phyloP scores from a whole-genome alignment of 1,140 invertebrate species.

The Trachymyrmex septentrionalis region DNA sequence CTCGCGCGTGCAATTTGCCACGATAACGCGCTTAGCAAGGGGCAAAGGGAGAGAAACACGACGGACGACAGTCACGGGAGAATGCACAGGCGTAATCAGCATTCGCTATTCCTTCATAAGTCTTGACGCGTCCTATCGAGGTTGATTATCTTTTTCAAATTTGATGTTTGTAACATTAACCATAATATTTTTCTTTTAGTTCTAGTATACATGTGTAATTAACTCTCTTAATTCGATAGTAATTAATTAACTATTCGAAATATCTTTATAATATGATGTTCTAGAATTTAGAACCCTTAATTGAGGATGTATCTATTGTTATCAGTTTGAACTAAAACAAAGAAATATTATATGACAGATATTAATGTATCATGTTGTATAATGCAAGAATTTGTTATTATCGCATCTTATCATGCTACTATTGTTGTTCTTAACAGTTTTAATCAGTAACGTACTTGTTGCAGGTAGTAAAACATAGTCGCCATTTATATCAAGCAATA shows the following conservation, averaged over 20 bases:
- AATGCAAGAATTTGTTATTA: neutral
- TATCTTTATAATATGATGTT: neutral
- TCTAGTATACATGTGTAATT: neutral
- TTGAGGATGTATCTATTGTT: neutral
- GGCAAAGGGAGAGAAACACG: neutral
- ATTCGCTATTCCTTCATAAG: neutral
- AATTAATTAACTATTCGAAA: neutral
- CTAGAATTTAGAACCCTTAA: neutral
- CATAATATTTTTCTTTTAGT: neutral
- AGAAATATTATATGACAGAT: neutral
- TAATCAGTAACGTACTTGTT: conserved; percentile 7
- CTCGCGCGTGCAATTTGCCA: conserved; percentile 78
- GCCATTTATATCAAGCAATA: neutral
- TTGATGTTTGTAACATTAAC: neutral
- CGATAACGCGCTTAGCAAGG: neutral
- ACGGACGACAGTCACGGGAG: conserved; percentile 28
- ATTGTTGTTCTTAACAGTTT: neutral
- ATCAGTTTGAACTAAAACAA: neutral
- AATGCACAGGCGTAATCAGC: conserved; percentile 3
- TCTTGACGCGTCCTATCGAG: neutral
- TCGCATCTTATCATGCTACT: neutral
- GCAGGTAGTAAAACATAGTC: conserved; percentile 1
- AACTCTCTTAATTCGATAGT: neutral
- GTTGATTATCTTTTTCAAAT: neutral
- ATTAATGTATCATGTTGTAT: neutral